Evolutionary conservation across 2,888 invertebrate genomes (phyloP).

Genomic region (Pedicia rivosa): DNA sequence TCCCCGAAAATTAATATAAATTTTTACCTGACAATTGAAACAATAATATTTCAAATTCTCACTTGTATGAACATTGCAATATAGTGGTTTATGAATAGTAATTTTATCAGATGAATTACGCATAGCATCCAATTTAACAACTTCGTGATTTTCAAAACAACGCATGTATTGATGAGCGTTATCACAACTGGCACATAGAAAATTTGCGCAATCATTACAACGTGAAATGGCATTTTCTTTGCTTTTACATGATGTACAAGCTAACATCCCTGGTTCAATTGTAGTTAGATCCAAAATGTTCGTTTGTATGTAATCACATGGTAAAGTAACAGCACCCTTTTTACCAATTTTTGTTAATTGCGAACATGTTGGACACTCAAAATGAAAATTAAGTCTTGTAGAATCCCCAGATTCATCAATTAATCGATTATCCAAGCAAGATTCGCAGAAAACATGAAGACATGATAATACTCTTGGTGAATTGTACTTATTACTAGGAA

Average conservation of each 20-base stretch:
- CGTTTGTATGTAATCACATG: slow-evolving; percentile 73
- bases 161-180: slow-evolving; percentile 94
- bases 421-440: slow-evolving; percentile 70
- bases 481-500: slow-evolving; percentile 52
- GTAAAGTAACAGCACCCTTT: slow-evolving; percentile 63
- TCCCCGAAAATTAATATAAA: slow-evolving; percentile 13
- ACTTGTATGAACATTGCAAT: slow-evolving; percentile 63
- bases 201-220: slow-evolving; percentile 89
- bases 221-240: slow-evolving; percentile 87
- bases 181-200: slow-evolving; percentile 85
- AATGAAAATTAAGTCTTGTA: slow-evolving; percentile 42
- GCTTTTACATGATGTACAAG: slow-evolving; percentile 90
- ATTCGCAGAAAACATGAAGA: slow-evolving; percentile 89
- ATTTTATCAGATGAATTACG: slow-evolving; percentile 57
- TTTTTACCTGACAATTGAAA: slow-evolving; percentile 49
- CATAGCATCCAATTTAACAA: slow-evolving; percentile 76
- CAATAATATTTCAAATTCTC: slow-evolving; percentile 83
- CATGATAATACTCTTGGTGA: slow-evolving; percentile 81
- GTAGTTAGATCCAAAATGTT: slow-evolving; percentile 72
- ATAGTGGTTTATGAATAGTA: slow-evolving; percentile 78
- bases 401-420: slow-evolving; percentile 54
- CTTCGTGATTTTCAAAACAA: slow-evolving; percentile 90
- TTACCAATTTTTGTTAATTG: slow-evolving; percentile 68
- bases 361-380: slow-evolving; percentile 67
- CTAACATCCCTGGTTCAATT: slow-evolving; percentile 47